Base-by-base conservation (phyloP, 1,140 invertebrate species). In the Calliphora vicina region DNA sequence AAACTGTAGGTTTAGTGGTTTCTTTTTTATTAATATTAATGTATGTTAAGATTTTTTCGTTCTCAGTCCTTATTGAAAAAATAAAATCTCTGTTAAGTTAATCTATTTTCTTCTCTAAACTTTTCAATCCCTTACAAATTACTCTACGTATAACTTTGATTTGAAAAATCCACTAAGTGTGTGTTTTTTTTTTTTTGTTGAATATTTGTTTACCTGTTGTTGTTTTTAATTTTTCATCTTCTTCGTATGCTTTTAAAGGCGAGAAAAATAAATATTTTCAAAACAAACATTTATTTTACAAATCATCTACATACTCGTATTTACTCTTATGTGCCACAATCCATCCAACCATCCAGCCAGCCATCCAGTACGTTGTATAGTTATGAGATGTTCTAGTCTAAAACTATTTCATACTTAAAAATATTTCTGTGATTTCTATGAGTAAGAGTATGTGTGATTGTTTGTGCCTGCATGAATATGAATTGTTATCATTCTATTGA, bases 271-370 rank as follows among this genome's bases (percentile, higher is more conserved):
- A 78, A 78, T 23, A 78, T 78, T 78, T 23, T 57, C 23, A 42
- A 71, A 71, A 81, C 26, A 81, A 71, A 81, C 57, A 81, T 81
- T 67, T 61, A 81, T 29, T 67, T 67, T 20, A 81, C 45, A 61
- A 81, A 81, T 71, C 45, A 81, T 42, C n/a, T 29, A 61, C 80
- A 67, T 67, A 42, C 26, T 35, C 35, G 35, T 35, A 35, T 35
- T 10, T 35, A 8, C 6, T 35, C 35, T 35, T 35, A 35, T 35
- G 10, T 35, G 35, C 35, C 35, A 35, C 35, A 5, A 35, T 35
- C n/a, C 35, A 35, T 2, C 35, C 35, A n/a, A n/a, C n/a, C n/a
- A n/a, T 35, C 1, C 10, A 35, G 29, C 29, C 35, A 35, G 6
- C 10, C 35, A 10, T 35, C 10, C 35, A 20, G n/a, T 82, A 71